phyloP scores from a whole-genome alignment of 1,140 invertebrate genomes.

The Habropoda laboriosa region DNA sequence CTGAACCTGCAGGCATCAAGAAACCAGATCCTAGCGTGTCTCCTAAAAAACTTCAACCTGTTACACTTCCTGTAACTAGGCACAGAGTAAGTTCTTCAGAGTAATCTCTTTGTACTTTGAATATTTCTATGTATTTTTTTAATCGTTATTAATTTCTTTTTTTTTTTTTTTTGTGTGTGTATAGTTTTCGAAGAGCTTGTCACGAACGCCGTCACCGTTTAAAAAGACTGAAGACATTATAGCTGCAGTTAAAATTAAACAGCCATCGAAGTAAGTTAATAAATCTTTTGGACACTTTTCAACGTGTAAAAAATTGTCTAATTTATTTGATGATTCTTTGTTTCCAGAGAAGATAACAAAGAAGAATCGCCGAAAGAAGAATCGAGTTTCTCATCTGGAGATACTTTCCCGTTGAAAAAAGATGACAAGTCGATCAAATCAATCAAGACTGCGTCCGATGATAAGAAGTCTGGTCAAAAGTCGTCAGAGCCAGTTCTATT shows the following conservation, averaged over 20 bases:
- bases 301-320: neutral
- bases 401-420: conserved; percentile 77
- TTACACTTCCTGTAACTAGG: conserved; percentile 75
- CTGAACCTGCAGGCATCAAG: conserved; percentile 67
- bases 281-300: neutral
- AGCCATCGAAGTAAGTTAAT: conserved; percentile 71
- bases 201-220: conserved; percentile 90
- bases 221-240: conserved; percentile 89
- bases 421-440: conserved; percentile 74
- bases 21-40: conserved; percentile 75
- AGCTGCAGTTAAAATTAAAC: conserved; percentile 75
- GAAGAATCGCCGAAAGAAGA: conserved; percentile 75
- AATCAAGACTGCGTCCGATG: conserved; percentile 67
- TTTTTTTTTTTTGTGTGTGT: conserved; percentile 25
- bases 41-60: conserved; percentile 76
- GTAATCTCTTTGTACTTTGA: neutral
- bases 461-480: conserved; percentile 76
- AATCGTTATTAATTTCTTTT: neutral
- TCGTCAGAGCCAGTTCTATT: conserved; percentile 57
- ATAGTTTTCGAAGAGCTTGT: conserved; percentile 87
- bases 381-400: conserved; percentile 62
- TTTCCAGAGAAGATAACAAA: conserved; percentile 74
- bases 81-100: conserved; percentile 75
- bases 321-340: conserved; percentile 19
- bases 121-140: neutral